Conservation (phyloP, 2,797 vertebrate genomes). For the Ibycter americanus region DNA sequence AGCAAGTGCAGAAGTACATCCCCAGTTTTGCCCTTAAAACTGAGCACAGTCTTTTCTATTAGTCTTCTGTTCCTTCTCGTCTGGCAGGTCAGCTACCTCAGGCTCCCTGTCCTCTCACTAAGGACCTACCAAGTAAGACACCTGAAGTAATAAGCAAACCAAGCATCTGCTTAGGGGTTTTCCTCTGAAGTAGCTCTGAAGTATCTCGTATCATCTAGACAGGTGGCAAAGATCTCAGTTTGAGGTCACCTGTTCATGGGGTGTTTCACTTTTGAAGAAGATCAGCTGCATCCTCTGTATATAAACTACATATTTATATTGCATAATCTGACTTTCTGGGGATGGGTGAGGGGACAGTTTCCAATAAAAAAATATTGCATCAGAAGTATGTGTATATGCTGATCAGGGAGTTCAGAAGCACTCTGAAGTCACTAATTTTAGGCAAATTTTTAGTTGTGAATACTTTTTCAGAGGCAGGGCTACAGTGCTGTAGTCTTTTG, state of each 20-base stretch:
- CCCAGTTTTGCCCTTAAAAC: not conserved
- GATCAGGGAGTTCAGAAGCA: not conserved
- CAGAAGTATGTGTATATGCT: not conserved
- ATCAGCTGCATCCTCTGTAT: not conserved
- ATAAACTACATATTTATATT: not conserved
- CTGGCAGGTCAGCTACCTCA: not conserved
- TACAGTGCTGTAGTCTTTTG: not conserved
- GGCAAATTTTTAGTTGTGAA: not conserved
- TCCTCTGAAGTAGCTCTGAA: not conserved
- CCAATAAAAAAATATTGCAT: not conserved
- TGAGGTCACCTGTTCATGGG: not conserved
- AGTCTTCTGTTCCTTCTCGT: not conserved
- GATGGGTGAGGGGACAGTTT: not conserved
- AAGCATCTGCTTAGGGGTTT: not conserved
- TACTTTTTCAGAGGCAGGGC: not conserved
- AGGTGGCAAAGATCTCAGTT: not conserved
- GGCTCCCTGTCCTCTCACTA: not conserved
- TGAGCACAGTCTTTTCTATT: not conserved
- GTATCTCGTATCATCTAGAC: not conserved
- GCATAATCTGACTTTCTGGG: not conserved
- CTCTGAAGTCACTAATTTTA: not conserved
- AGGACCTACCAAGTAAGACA: not conserved
- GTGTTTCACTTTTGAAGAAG: not conserved
- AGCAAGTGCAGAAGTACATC: not conserved
- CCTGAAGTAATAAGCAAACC: not conserved